Base-by-base conservation (phyloP, 1,140 invertebrate species). In the Heliconius himera region DNA sequence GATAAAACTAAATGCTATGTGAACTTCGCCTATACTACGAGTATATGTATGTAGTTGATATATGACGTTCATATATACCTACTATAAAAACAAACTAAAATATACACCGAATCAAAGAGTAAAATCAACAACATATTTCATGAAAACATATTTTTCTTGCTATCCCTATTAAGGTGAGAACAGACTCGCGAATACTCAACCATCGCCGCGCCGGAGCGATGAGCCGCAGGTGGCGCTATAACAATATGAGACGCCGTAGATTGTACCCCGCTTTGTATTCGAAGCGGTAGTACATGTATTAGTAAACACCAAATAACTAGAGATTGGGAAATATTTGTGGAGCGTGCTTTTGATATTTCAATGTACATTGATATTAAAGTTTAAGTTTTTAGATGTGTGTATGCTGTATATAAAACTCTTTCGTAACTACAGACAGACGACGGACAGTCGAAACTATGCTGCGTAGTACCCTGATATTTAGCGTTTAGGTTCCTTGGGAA, bases 211-310 rank as follows among this genome's bases (percentile, higher is more conserved):
- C 80, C 72, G 33, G 29, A 74, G 79, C 26, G 33, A 78, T 76
- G 54, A 80, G 80, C 73, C 80, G 80, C 80, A 81, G 80, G 76
- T 81, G 80, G 73, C 79, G 49, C 51, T 22, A 49, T 26, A 70
- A 33, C 70, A 75, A 81, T 81, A 81, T 81, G 80, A 74, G 76
- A 73, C 70, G 33, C 80, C 73, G 80, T 78, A 74, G 80, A 81
- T 81, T 78, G 72, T 77, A 70, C 72, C 73, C 11, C 66, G 70
- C 81, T 78, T 82, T 82, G 78, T 78, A 82, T 82, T 79, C 81
- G 51, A 72, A 76, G 78, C 74, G 77, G 36, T 76, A 38, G 38
- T 74, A 51, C 73, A 33, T 76, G 70, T 78, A 82, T 79, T 82
- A 76, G 77, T 75, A 70, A 82, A 76, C 78, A 79, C 81, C 54